These are phyloP conservation scores for Neopipo cinnamomea DNA, from an alignment of 2,113 vertebrate species.

Conservation along the genomic window DNA sequence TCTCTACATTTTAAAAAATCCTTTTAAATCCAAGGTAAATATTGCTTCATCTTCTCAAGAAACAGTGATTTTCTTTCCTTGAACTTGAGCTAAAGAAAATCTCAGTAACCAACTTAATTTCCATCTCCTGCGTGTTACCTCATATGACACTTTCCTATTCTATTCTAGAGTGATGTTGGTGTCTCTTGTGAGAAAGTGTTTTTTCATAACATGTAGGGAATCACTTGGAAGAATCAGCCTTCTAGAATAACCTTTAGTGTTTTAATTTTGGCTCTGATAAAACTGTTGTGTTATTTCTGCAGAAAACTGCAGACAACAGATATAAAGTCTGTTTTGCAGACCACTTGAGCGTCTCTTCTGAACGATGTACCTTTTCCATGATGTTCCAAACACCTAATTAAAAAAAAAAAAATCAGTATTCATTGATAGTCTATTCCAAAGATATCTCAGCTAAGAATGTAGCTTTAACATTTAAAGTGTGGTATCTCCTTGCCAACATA, in stretches of 20 bases:
- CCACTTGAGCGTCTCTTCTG: background rate
- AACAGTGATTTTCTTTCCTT: background rate
- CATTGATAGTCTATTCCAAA: background rate
- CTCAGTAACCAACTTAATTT: background rate
- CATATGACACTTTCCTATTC: background rate
- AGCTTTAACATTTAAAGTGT: slow-evolving; percentile 6
- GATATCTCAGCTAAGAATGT: background rate
- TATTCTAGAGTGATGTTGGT: background rate
- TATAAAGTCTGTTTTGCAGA: background rate
- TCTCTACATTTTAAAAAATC: background rate
- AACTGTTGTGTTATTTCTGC: background rate
- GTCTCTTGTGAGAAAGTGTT: background rate
- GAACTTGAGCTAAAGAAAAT: background rate
- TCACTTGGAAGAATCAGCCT: background rate
- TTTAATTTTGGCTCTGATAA: background rate
- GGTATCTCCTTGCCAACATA: background rate
- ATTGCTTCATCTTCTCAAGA: background rate
- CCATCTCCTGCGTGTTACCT: background rate
- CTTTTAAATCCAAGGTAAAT: background rate
- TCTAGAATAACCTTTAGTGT: background rate
- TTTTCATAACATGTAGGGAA: background rate
- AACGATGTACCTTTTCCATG: background rate
- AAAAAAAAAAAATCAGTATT: background rate
- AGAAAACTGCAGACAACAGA: background rate
- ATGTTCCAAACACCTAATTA: background rate